Percentiles rank a stretch among this genome's conserved stretches.
phyloP scores from a whole-genome alignment of 2,888 invertebrate genomes.

The Leucophenga montana region DNA sequence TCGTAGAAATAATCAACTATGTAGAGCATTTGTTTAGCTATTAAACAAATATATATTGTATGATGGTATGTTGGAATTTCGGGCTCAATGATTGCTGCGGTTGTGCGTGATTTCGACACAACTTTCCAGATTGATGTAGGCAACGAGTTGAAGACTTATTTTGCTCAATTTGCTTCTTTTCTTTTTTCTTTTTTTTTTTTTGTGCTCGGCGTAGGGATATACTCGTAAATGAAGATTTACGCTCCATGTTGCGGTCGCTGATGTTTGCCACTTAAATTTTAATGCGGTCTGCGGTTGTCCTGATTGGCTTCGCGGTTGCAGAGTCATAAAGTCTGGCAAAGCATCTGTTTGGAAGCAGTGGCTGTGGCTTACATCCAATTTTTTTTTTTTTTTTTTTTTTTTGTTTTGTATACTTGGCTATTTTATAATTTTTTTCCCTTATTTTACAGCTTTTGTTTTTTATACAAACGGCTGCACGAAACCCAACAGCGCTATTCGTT shows the following conservation, averaged over 20 bases:
- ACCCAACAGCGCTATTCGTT: background rate
- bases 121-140: constrained; percentile 58
- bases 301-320: constrained; percentile 15
- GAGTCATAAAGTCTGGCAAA: constrained; percentile 11
- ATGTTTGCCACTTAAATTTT: constrained; percentile 24
- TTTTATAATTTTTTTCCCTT: background rate
- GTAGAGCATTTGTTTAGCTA: constrained; percentile 57
- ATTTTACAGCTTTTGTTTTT: background rate
- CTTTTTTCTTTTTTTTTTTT: constrained; percentile 14
- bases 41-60: constrained; percentile 1
- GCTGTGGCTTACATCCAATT: background rate
- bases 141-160: background rate
- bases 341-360: background rate
- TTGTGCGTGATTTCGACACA: constrained; percentile 59
- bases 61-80: constrained; percentile 27
- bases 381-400: background rate
- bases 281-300: constrained; percentile 14
- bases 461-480: background rate
- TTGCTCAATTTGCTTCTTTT: background rate
- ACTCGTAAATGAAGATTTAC: constrained; percentile 40
- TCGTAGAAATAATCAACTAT: background rate
- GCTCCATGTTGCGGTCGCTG: background rate
- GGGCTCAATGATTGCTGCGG: constrained; percentile 55
- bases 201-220: background rate
- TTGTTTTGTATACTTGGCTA: too few relatives aligned